Percentiles rank a stretch among this genome's conserved stretches.
Evolutionary conservation across 2,797 vertebrate genomes (phyloP).

Genomic region (Eupleurogrammus muticus): DNA sequence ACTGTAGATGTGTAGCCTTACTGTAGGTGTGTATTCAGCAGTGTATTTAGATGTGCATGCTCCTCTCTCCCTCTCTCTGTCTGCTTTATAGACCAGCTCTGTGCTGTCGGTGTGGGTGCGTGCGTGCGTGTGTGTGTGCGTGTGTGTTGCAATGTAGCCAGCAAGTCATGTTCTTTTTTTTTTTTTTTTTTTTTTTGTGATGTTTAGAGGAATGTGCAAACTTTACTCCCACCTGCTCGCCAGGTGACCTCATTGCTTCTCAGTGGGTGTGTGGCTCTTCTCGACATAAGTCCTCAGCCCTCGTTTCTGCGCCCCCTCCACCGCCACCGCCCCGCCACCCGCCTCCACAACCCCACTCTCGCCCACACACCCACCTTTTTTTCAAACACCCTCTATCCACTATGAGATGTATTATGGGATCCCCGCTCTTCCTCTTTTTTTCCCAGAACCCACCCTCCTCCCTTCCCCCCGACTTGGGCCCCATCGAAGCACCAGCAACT

Average conservation of each 20-base stretch:
- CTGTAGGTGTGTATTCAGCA: conserved; percentile 57
- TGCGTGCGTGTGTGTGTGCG: too few relatives aligned
- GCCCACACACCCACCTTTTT: conserved; percentile 58
- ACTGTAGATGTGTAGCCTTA: conserved; percentile 64
- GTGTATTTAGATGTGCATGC: conserved; percentile 74
- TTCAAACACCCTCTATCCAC: conserved; percentile 30
- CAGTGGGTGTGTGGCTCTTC: conserved; percentile 75
- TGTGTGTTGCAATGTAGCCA: conserved; percentile 63
- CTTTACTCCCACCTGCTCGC: conserved; percentile 57
- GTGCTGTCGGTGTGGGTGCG: conserved; percentile 68
- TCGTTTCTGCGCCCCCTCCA: conserved; percentile 28
- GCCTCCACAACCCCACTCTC: conserved; percentile 57
- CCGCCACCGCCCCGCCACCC: conserved; percentile 42
- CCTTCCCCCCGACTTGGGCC: conserved; percentile 63
- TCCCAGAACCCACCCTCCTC: conserved; percentile 4
- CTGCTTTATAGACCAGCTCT: conserved; percentile 58
- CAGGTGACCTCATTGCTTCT: conserved; percentile 79
- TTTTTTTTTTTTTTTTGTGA: conserved; percentile 33
- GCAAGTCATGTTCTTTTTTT: conserved; percentile 38
- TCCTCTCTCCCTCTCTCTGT: conserved; percentile 48
- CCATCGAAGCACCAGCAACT: conserved; percentile 87
- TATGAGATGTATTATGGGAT: conserved; percentile 45
- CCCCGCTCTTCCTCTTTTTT: conserved; percentile 26
- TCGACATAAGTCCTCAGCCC: conserved; percentile 59
- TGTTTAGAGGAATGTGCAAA: conserved; percentile 77